Evolutionary conservation across 2,113 vertebrate species (phyloP).

Genomic region (Plecturocebus donacophilus): DNA sequence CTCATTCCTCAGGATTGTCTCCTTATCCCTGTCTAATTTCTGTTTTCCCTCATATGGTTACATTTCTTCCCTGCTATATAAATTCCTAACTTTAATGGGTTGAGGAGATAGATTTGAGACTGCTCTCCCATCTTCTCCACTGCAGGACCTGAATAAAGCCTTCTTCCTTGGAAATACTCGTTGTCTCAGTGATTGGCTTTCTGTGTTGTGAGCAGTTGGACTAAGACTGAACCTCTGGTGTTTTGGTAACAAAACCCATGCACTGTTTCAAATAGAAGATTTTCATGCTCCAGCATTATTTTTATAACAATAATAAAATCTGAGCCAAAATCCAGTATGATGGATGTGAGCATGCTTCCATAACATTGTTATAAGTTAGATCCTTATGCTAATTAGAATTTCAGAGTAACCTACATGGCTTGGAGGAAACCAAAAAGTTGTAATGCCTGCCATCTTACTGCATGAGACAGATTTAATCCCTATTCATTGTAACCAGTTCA

Average conservation of each 20-base stretch:
- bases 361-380: not conserved
- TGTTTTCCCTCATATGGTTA: too few species aligned
- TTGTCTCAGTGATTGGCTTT: too few species aligned
- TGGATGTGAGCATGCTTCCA: not conserved
- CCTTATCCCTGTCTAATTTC: too few species aligned
- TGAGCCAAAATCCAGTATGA: not conserved
- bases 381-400: not conserved
- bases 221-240: too few species aligned
- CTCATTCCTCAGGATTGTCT: too few species aligned
- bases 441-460: not conserved
- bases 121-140: too few species aligned
- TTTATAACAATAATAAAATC: not conserved
- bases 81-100: too few species aligned
- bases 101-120: too few species aligned
- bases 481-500: not conserved
- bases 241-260: not conserved
- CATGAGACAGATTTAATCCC: not conserved
- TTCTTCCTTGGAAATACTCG: too few species aligned
- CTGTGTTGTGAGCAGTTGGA: too few species aligned
- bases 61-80: too few species aligned
- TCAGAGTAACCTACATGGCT: not conserved
- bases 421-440: not conserved
- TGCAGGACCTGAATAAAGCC: too few species aligned
- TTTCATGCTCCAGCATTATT: not conserved
- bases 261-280: not conserved